These are phyloP conservation scores for Pogonophryne albipinna DNA, from an alignment of 2,797 vertebrate species.

Conservation along the genomic window DNA sequence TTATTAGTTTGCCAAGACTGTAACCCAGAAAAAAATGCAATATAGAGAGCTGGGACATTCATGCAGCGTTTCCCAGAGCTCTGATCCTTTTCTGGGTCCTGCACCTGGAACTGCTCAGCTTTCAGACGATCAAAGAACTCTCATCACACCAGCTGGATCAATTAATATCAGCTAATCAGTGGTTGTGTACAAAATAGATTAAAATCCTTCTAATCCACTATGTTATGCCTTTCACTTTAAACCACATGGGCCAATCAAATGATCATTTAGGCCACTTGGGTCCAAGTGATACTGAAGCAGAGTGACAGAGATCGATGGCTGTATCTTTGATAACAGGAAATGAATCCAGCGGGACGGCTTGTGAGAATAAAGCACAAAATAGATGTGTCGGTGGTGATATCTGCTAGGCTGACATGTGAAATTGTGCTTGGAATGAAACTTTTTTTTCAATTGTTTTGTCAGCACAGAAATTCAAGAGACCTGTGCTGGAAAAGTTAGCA, in stretches of 20 bases:
- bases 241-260: conserved; percentile 53
- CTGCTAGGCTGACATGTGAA: conserved; percentile 39
- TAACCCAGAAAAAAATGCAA: conserved; percentile 46
- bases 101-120: conserved; percentile 58
- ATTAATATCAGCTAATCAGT: conserved; percentile 47
- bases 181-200: conserved; percentile 40
- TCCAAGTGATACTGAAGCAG: conserved; percentile 49
- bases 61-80: conserved; percentile 25
- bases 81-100: conserved; percentile 5
- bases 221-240: conserved; percentile 34
- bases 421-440: conserved; percentile 29
- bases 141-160: conserved; percentile 31
- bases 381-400: conserved; percentile 40
- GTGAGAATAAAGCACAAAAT: conserved; percentile 42
- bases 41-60: conserved; percentile 30
- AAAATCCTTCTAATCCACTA: conserved; percentile 45
- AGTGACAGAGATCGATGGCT: conserved; percentile 65
- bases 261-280: conserved; percentile 40
- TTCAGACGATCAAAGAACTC: conserved; percentile 34
- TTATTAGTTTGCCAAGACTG: conserved; percentile 45
- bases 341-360: conserved; percentile 58
- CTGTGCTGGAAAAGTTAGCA: conserved; percentile 3
- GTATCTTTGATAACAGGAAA: conserved; percentile 69
- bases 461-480: conserved; percentile 12
- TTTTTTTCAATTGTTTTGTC: not conserved